These are phyloP conservation scores for Syngnathoides biaculeatus DNA, from an alignment of 2,113 vertebrate genomes.

Conservation along the genomic window DNA sequence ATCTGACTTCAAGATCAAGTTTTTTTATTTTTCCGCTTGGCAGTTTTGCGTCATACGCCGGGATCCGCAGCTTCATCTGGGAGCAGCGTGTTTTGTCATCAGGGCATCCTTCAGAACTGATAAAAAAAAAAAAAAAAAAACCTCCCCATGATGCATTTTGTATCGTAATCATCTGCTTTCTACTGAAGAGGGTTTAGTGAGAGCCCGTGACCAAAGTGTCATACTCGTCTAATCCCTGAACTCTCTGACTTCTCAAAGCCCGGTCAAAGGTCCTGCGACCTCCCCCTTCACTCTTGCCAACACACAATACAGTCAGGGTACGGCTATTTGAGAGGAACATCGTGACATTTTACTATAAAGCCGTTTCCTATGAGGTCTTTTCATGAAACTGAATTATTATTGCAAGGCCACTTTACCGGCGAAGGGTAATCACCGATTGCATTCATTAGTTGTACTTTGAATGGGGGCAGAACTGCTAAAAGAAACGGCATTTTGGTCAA, in stretches of 20 bases:
- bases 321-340: conserved; percentile 27
- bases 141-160: not conserved
- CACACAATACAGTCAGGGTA: conserved; percentile 9
- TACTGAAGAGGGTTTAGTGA: conserved; percentile 23
- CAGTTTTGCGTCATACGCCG: not conserved
- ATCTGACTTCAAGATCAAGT: conserved; percentile 14
- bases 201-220: conserved; percentile 38
- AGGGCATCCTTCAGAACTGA: not conserved
- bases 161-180: not conserved
- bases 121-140: no score
- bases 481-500: no score
- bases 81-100: not conserved
- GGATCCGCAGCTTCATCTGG: not conserved
- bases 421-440: conserved; percentile 49
- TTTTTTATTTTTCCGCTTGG: conserved; percentile 17
- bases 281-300: conserved; percentile 14
- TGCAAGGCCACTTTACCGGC: conserved; percentile 46
- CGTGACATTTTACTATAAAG: conserved; percentile 24
- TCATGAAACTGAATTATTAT: conserved; percentile 30
- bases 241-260: conserved; percentile 25
- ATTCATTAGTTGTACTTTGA: conserved; percentile 21
- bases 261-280: conserved; percentile 48
- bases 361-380: conserved; percentile 22
- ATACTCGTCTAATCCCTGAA: conserved; percentile 42
- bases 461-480: not conserved